A percentile compares a stretch with the other conserved stretches of the same genome.
Evolutionary conservation across 2,888 invertebrate species (phyloP).

Genomic region (Incurvaria masculella): DNA sequence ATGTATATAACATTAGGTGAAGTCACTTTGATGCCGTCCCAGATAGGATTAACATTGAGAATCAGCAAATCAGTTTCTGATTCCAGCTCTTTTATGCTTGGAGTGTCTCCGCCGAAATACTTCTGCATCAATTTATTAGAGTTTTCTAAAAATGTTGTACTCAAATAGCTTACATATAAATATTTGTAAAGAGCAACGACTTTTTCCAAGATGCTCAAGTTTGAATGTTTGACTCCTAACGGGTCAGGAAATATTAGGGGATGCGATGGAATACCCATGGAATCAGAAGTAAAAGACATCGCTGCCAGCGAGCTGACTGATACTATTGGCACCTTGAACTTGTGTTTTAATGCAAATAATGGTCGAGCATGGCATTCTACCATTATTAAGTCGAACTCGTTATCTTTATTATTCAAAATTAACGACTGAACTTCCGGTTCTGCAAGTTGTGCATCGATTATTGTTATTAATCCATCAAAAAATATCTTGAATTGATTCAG

Average conservation of each 20-base stretch:
- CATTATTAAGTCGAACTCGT: slow-evolving; percentile 32
- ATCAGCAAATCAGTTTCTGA: slow-evolving; percentile 24
- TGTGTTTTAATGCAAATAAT: slow-evolving; percentile 18
- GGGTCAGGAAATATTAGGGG: slow-evolving; percentile 25
- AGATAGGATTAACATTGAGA: slow-evolving; percentile 24
- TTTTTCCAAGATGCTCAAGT: background rate
- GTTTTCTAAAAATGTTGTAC: background rate
- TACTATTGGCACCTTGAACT: slow-evolving; percentile 31
- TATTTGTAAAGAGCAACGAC: background rate
- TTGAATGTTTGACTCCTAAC: slow-evolving; percentile 8
- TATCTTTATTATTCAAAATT: slow-evolving; percentile 17
- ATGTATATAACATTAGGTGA: slow-evolving; percentile 12
- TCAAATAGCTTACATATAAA: background rate
- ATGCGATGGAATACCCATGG: slow-evolving; percentile 30
- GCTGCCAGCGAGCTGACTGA: slow-evolving; percentile 26
- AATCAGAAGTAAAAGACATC: slow-evolving; percentile 20
- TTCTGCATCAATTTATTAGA: background rate
- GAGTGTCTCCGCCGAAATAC: slow-evolving; percentile 1
- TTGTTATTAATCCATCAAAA: slow-evolving; percentile 1
- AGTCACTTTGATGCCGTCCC: slow-evolving; percentile 20
- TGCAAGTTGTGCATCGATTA: slow-evolving; percentile 20
- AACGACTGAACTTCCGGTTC: slow-evolving; percentile 19
- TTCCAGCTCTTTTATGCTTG: slow-evolving; percentile 1
- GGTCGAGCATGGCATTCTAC: slow-evolving; percentile 27
- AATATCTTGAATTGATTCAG: background rate